Percentiles rank a stretch among this genome's conserved stretches.
These are phyloP conservation scores for Zosterops borbonicus DNA, from an alignment of 2,113 vertebrate genomes.

Conservation along the genomic window DNA sequence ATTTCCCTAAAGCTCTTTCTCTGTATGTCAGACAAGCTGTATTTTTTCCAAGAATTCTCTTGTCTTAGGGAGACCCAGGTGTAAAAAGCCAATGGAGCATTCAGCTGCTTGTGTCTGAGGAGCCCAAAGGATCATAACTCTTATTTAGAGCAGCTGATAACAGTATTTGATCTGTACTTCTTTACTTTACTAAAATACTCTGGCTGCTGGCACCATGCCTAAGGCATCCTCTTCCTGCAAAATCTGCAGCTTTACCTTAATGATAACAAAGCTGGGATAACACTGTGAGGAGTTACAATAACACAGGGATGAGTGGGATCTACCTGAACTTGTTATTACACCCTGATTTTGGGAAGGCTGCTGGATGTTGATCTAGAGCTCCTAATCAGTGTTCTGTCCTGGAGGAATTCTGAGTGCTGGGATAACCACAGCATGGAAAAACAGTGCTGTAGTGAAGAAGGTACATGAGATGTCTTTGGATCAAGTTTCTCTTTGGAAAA, in stretches of 20 bases:
- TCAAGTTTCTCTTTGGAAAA: background rate
- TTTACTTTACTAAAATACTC: background rate
- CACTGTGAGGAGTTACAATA: background rate
- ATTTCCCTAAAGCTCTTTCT: background rate
- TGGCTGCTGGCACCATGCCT: background rate
- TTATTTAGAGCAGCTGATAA: background rate
- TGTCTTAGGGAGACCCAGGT: background rate
- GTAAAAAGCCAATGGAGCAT: background rate
- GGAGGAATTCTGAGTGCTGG: background rate
- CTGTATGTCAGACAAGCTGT: background rate
- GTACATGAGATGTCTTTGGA: background rate
- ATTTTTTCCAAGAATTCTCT: background rate
- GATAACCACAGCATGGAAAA: background rate
- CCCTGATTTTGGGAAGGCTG: background rate
- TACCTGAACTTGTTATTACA: background rate
- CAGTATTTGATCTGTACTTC: background rate
- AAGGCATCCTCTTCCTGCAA: background rate
- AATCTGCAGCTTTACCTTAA: background rate
- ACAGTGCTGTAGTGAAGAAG: background rate
- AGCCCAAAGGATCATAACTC: background rate
- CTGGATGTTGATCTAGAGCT: background rate
- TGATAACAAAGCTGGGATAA: background rate
- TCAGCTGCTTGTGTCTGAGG: background rate
- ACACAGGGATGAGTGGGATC: background rate
- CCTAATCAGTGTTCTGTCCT: background rate